These are phyloP conservation scores for Drosophila truncata DNA, from an alignment of 1,140 invertebrate species.

Conservation along the genomic window DNA sequence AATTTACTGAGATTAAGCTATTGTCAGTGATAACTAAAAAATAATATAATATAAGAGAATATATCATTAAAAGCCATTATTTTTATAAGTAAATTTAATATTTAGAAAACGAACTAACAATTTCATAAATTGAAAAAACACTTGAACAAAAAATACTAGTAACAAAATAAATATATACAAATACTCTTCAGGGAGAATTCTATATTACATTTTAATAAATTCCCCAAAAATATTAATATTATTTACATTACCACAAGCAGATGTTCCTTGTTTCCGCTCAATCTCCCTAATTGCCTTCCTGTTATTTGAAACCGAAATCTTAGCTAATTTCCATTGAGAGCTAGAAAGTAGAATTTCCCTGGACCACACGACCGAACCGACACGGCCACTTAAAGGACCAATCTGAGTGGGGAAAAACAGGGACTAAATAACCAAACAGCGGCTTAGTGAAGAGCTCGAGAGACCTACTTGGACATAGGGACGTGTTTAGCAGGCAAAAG, in stretches of 20 bases:
- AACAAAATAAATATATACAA: too few species aligned
- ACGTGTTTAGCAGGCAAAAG: constrained; percentile 68
- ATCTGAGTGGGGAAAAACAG: constrained; percentile 59
- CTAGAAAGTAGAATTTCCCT: not conserved
- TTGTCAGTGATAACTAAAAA: not conserved
- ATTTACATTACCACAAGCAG: not conserved
- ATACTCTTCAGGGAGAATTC: too few species aligned
- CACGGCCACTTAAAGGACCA: constrained; percentile 36
- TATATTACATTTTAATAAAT: not conserved
- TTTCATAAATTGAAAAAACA: too few species aligned
- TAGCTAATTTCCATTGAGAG: constrained; percentile 14
- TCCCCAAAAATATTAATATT: not conserved
- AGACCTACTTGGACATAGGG: constrained; percentile 59
- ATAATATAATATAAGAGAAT: not conserved
- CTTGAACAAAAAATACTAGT: too few species aligned
- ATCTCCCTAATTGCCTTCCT: constrained; percentile 8
- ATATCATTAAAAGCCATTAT: not conserved
- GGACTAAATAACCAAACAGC: constrained; percentile 67
- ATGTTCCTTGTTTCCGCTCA: constrained; percentile 3
- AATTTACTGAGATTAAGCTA: too few species aligned
- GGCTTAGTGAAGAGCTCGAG: constrained; percentile 57
- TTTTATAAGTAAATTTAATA: fast-evolving
- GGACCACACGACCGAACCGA: constrained; percentile 28
- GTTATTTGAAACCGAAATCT: constrained; percentile 27
- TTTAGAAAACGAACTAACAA: not conserved